A percentile compares a stretch with the other conserved stretches of the same genome.
phyloP scores from a whole-genome alignment of 2,888 invertebrate species.

The Stenodema calcarata region DNA sequence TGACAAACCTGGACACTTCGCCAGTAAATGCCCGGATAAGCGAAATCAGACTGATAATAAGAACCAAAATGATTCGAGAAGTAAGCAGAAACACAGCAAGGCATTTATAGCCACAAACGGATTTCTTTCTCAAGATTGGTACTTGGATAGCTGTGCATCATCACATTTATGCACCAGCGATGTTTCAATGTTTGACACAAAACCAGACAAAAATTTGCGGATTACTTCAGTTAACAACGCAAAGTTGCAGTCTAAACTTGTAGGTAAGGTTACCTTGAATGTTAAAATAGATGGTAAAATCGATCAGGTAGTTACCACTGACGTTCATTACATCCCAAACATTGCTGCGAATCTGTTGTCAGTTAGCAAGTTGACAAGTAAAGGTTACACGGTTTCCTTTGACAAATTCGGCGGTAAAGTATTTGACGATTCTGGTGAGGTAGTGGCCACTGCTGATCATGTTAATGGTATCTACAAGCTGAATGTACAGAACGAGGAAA shows the following conservation, averaged over 20 bases:
- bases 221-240: neutral
- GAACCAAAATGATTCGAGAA: neutral
- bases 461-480: conserved; percentile 9
- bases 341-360: conserved; percentile 4
- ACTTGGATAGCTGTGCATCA: neutral
- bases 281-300: neutral
- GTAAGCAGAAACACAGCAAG: neutral
- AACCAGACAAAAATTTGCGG: neutral
- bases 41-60: neutral
- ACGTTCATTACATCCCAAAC: conserved; percentile 22
- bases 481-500: neutral
- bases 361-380: neutral
- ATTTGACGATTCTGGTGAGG: neutral
- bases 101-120: neutral
- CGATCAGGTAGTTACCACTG: neutral
- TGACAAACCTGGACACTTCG: neutral
- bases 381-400: neutral
- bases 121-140: neutral
- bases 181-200: neutral
- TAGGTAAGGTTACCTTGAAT: neutral
- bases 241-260: neutral
- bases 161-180: neutral
- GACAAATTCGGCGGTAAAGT: conserved; percentile 9
- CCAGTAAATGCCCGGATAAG: neutral
- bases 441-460: neutral